Base-by-base conservation (phyloP, 2,888 invertebrate genomes). In the Torymus texanus region DNA sequence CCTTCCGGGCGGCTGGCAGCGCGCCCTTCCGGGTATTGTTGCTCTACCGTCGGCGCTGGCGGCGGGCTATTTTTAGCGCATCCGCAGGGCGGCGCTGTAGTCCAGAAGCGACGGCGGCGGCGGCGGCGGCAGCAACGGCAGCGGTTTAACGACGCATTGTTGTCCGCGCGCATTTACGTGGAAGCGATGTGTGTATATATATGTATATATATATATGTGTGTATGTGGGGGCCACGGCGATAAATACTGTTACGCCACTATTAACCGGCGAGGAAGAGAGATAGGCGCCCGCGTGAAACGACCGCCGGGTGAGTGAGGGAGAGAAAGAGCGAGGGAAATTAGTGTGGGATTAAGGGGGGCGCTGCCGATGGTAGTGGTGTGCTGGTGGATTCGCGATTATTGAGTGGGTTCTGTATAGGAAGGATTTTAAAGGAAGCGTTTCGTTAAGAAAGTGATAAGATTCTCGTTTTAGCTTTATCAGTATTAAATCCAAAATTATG, bases 81-180 rank as follows among this genome's bases (percentile, higher is more conserved):
- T 51, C 18, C 68, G 62, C 16, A 24, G 55, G 50, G 50, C 16
- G 41, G 41, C 41, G 41, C 41, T 41, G 41, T 8, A 41, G 41
- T 41, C 8, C 41, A 41, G 41, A 41, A 41, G 18, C 58, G 24
- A 55, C 71, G 62, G 63, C 56, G 75, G 71, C 79, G 59, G 75
- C 78, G 55, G 18, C 67, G n/a, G 70, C 75, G 71, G 85, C 67
- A 53, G 2, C 21, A 62, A 61, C 56, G 76, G 71, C 79, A 59
- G 41, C 75, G 78, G 84, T 84, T 85, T 89, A 89, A 89, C 88
- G 88, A 88, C 85, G 87, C 86, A 89, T 88, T 89, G 89, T 89
- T 84, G 85, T 84, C 86, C 87, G 87, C 86, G 87, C 87, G 87
- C 86, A 87, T 87, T 87, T 87, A 87, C 86, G 86, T 85, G 85